phyloP scores from a whole-genome alignment of 2,888 invertebrate genomes.

The Machimus atricapillus region DNA sequence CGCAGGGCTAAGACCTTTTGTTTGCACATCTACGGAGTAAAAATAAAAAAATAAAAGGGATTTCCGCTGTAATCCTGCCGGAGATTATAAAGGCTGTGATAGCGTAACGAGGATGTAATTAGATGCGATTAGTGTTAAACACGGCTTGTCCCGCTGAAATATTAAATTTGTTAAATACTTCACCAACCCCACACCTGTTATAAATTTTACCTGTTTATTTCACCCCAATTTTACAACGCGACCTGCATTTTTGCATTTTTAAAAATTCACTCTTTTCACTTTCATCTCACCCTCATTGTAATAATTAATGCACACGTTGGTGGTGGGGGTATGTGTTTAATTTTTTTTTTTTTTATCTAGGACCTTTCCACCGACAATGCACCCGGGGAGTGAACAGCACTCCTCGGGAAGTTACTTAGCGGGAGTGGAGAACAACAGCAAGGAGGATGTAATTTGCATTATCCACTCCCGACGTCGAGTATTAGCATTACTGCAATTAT shows the following conservation, averaged over 20 bases:
- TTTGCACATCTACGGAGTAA: background rate
- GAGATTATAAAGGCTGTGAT: background rate
- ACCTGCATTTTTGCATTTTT: background rate
- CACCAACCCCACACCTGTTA: background rate
- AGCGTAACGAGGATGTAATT: background rate
- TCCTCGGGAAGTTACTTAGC: background rate
- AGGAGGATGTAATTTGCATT: slow-evolving; percentile 6
- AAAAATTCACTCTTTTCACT: background rate
- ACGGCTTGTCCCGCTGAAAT: background rate
- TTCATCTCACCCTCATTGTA: background rate
- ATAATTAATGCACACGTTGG: background rate
- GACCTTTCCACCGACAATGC: background rate
- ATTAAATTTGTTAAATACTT: background rate
- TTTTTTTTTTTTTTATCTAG: background rate
- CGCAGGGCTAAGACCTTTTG: background rate
- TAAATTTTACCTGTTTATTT: background rate
- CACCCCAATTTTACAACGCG: background rate
- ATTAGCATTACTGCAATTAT: slow-evolving; percentile 8
- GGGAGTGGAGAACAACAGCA: background rate
- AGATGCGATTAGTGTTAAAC: background rate
- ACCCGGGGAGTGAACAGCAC: background rate
- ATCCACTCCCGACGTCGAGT: background rate
- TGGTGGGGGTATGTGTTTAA: background rate
- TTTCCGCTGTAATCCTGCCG: background rate
- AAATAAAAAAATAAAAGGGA: background rate